Percentiles rank a stretch among this genome's conserved stretches.
phyloP scores from a whole-genome alignment of 2,113 vertebrate species.

The Syrmaticus mikado region DNA sequence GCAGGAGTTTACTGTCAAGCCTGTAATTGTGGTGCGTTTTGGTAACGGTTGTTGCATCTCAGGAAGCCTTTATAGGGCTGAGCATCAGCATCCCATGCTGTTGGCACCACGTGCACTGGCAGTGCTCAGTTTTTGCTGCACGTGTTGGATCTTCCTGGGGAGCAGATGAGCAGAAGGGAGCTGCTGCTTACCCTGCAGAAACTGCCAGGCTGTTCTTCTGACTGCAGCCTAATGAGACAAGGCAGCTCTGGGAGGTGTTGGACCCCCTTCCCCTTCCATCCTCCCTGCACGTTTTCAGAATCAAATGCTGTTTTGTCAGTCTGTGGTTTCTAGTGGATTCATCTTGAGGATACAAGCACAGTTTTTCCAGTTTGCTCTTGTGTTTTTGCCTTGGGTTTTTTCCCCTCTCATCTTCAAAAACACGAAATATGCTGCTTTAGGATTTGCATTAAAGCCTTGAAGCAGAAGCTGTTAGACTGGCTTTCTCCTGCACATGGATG shows the following conservation, averaged over 20 bases:
- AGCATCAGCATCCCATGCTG: not conserved
- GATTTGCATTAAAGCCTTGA: not conserved
- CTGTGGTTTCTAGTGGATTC: not conserved
- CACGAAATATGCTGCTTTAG: not conserved
- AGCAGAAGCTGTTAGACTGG: not conserved
- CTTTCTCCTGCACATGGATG: not conserved
- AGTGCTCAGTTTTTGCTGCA: not conserved
- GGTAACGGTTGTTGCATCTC: not conserved
- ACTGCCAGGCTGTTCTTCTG: not conserved
- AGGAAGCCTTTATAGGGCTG: not conserved
- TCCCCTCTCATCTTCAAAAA: not conserved
- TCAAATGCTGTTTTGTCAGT: not conserved
- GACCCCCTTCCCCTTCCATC: not conserved
- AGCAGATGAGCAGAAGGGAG: not conserved
- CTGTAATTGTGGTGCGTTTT: not conserved
- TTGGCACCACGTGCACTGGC: not conserved
- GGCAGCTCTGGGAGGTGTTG: not conserved
- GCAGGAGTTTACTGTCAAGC: not conserved
- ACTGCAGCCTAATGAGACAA: not conserved
- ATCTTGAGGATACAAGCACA: not conserved
- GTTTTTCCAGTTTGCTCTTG: not conserved
- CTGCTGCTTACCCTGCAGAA: not conserved
- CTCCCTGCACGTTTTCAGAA: not conserved
- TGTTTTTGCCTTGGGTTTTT: not conserved
- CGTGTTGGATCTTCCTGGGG: not conserved